Evolutionary conservation across 2,113 vertebrate genomes (phyloP), one percentile per base, ranked within the genome.

Genomic region (Apistogramma diplotaenia): DNA sequence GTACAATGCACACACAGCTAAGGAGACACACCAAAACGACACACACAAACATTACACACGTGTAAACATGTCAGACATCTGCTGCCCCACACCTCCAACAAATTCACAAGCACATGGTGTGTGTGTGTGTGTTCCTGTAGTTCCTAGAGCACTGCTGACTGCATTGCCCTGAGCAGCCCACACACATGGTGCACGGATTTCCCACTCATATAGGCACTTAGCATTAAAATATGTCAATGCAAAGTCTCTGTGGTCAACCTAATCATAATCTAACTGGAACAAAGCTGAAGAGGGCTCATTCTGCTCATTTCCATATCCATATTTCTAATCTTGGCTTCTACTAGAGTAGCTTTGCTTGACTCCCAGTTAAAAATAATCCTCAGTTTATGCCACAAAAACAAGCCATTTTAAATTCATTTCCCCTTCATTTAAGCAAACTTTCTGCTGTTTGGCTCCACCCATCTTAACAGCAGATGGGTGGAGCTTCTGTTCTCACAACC

Each of bases 111-210:
- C 37, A 37, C 71, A 29, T 31, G 25, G 29, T 33, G 9, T 61
- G 59, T 79, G 53, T 76, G 67, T 76, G 53, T 85, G 51, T 46
- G 74, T 31, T 5, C 7, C 79, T 89, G 74, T 21, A 3, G 29
- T 40, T 83, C 87, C 86, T 88, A 79, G 76, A 1, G 81, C 85
- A 85, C 83, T 19, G 54, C 79, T 67, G 84, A 71, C 67, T 70
- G 18, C 31, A 72, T 31, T 21, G 21, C 81, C 6, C 27, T 27
- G 12, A 23, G 37, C 81, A 49, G 79, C 80, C 25, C 86, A 79
- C 82, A 80, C 82, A 82, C 46, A 70, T 16, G 49, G 9, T 46
- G 60, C 6, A 31, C 21, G 12, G 35, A 2, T 75, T 79, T 84
- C 73, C 65, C 81, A 60, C 81, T 76, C 51, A 55, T 57, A 85